These are phyloP conservation scores for Drosophila macrospina DNA, from an alignment of 2,888 invertebrate species.

Conservation along the genomic window DNA sequence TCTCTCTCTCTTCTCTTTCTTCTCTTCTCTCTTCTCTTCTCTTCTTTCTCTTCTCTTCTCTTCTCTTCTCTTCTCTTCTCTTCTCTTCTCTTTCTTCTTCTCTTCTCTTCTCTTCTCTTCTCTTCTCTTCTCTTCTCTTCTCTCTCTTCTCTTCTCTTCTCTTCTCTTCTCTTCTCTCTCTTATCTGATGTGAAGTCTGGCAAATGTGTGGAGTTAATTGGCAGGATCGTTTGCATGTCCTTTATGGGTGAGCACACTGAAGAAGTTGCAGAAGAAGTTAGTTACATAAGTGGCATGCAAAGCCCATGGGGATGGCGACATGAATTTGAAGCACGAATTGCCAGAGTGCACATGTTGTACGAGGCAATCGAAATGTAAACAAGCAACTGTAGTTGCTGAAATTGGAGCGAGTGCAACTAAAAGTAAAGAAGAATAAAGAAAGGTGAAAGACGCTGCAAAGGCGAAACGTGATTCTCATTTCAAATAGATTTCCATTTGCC, in stretches of 20 bases:
- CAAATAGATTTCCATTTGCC: slow-evolving; percentile 56
- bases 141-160: too few relatives aligned
- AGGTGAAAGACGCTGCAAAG: slow-evolving; percentile 24
- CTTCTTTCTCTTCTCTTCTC: too few relatives aligned
- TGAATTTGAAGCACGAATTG: slow-evolving; percentile 63
- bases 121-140: too few relatives aligned
- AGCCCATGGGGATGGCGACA: slow-evolving; percentile 20
- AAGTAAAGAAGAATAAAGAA: background rate
- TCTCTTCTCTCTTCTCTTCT: too few relatives aligned
- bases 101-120: too few relatives aligned
- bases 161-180: too few relatives aligned
- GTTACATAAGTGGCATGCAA: slow-evolving; percentile 21
- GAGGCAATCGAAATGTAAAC: slow-evolving; percentile 73
- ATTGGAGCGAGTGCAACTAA: slow-evolving; percentile 10
- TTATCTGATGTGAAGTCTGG: too few relatives aligned
- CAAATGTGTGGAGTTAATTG: slow-evolving; percentile 12
- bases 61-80: too few relatives aligned
- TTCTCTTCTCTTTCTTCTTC: too few relatives aligned
- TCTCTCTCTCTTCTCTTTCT: too few relatives aligned
- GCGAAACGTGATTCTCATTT: slow-evolving; percentile 57
- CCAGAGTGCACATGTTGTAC: slow-evolving; percentile 66
- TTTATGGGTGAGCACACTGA: background rate
- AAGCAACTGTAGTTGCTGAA: slow-evolving; percentile 19
- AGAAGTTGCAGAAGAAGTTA: slow-evolving; percentile 2
- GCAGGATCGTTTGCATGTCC: slow-evolving; percentile 15